Evolutionary conservation across 2,888 invertebrate genomes (phyloP).

Genomic region (Heliconius cydno): DNA sequence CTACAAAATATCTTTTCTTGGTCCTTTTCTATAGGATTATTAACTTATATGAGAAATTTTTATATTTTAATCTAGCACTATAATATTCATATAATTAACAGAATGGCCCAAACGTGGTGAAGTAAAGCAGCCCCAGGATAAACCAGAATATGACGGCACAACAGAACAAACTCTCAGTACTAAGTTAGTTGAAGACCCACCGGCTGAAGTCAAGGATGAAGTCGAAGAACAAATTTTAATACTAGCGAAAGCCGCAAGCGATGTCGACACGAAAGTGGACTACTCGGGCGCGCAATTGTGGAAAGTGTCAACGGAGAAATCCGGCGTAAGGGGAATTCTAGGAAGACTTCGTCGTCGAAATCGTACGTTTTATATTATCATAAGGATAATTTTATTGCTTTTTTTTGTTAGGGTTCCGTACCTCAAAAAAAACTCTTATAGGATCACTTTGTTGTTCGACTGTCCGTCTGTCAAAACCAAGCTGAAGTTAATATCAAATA

Average conservation of each 20-base stretch:
- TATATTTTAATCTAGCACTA: background rate
- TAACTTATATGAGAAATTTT: too few species aligned
- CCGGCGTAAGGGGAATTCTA: conserved; percentile 69
- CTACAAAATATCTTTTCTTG: too few species aligned
- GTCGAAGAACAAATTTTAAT: conserved; percentile 47
- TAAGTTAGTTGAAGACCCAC: conserved; percentile 49
- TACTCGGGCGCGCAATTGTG: conserved; percentile 91
- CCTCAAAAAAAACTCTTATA: too few species aligned
- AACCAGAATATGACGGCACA: conserved; percentile 36
- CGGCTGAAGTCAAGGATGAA: conserved; percentile 43
- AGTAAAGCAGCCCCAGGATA: conserved; percentile 65
- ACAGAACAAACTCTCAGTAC: conserved; percentile 44
- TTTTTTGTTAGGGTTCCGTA: too few species aligned
- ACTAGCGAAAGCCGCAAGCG: conserved; percentile 53
- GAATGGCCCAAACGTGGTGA: conserved; percentile 70
- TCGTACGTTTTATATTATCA: conserved; percentile 58
- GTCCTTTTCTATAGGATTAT: too few species aligned
- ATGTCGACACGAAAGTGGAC: conserved; percentile 72
- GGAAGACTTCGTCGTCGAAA: conserved; percentile 68
- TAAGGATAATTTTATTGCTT: background rate
- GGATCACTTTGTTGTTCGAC: too few species aligned
- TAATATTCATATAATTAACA: conserved; percentile 48
- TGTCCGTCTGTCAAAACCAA: too few species aligned
- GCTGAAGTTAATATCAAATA: too few species aligned
- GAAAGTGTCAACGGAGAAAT: conserved; percentile 84